A percentile compares a stretch with the other conserved stretches of the same genome.
phyloP scores from a whole-genome alignment of 2,113 vertebrate genomes.

The Cairina moschata region DNA sequence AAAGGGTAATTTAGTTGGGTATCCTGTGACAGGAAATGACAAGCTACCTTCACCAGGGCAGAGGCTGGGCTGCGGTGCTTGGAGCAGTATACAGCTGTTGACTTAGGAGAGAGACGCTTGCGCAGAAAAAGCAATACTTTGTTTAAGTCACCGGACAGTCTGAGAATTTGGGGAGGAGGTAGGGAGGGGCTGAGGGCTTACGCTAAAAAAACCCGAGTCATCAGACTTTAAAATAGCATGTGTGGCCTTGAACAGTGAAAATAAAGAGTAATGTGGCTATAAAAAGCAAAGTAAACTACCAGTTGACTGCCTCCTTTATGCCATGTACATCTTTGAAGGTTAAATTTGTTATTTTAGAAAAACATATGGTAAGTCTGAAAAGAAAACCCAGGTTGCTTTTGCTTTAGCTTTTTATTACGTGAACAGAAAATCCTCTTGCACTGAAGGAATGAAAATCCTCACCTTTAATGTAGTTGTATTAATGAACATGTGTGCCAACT shows the following conservation, averaged over 20 bases:
- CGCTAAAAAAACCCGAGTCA: conserved; percentile 75
- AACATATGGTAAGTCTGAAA: conserved; percentile 45
- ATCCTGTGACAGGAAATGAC: conserved; percentile 73
- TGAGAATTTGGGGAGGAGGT: conserved; percentile 64
- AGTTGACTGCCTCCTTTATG: conserved; percentile 68
- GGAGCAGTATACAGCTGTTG: conserved; percentile 36
- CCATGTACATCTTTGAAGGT: conserved; percentile 54
- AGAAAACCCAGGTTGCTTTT: conserved; percentile 21
- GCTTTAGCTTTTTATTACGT: not conserved
- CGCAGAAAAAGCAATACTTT: conserved; percentile 78
- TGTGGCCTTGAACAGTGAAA: conserved; percentile 65
- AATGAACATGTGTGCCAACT: not conserved
- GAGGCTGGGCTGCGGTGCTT: conserved; percentile 23
- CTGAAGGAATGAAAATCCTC: not conserved
- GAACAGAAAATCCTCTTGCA: not conserved
- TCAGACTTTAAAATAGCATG: conserved; percentile 78
- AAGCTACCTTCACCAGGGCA: conserved; percentile 44
- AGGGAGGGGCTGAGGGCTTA: conserved; percentile 68
- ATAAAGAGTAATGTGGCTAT: conserved; percentile 47
- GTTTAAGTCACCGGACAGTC: conserved; percentile 67
- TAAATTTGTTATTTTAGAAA: conserved; percentile 71
- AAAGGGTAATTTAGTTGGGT: conserved; percentile 46
- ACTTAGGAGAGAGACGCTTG: conserved; percentile 54
- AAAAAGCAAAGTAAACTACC: conserved; percentile 70
- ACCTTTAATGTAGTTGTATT: not conserved